phyloP scores from a whole-genome alignment of 1,140 invertebrate species.

The Trinorchestia longiramus region DNA sequence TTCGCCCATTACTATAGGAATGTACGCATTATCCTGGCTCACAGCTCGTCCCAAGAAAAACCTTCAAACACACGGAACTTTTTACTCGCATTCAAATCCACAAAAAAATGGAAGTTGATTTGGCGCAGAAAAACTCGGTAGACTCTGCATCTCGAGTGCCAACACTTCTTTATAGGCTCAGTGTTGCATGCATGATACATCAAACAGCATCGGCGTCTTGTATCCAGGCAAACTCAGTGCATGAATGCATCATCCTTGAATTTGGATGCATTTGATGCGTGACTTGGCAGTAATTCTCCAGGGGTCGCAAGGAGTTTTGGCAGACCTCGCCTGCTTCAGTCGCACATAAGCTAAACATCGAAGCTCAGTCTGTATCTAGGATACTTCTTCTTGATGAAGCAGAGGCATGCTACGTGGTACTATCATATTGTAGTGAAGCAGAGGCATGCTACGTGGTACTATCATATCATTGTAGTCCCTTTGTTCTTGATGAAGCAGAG shows the following conservation, averaged over 20 bases:
- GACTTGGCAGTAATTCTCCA: background rate
- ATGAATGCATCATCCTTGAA: background rate
- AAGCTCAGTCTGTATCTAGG: too few species aligned
- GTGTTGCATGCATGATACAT: background rate
- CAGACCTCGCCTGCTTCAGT: background rate
- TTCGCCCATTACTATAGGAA: background rate
- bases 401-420: too few species aligned
- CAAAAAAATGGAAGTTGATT: background rate
- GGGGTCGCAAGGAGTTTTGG: background rate
- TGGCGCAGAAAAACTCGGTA: background rate
- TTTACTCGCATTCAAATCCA: background rate
- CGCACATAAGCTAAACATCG: too few species aligned
- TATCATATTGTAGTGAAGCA: too few species aligned
- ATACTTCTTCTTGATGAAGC: too few species aligned
- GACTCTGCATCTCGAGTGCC: background rate
- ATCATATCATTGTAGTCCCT: too few species aligned
- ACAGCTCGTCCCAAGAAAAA: background rate
- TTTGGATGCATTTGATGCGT: background rate
- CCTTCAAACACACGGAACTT: background rate
- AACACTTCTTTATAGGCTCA: background rate
- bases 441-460: too few species aligned
- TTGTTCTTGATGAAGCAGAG: too few species aligned
- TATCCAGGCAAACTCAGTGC: background rate
- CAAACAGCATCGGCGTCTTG: background rate
- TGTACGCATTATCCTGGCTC: background rate